Conservation (phyloP, 1,140 invertebrate species). For the Ips nitidus region DNA sequence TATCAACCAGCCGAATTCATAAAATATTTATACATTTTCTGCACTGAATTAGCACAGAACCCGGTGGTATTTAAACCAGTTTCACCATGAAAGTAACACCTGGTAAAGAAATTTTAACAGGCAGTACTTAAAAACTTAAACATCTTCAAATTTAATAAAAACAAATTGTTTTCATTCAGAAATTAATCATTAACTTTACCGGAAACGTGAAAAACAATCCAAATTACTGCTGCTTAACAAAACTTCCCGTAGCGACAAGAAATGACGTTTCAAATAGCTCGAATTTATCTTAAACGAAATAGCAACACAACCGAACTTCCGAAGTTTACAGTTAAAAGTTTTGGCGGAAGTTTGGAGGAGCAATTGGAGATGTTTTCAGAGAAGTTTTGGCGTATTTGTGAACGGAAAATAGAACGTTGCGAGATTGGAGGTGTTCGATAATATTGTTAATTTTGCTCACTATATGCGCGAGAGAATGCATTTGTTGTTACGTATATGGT, state of each 20-base stretch:
- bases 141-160: no score
- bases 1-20: no score
- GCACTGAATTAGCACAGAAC: no score
- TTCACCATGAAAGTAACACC: no score
- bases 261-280: neutral
- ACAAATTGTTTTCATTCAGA: no score
- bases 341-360: neutral
- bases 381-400: constrained; percentile 6
- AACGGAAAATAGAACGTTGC: neutral
- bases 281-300: constrained; percentile 3
- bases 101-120: no score
- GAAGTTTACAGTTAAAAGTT: constrained; percentile 2
- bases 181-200: no score
- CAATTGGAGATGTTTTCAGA: constrained; percentile 1
- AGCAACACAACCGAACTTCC: constrained; percentile 3
- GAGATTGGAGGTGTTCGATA: neutral
- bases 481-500: neutral
- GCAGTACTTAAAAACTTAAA: no score
- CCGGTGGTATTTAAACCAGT: no score
- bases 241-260: neutral
- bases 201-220: no score
- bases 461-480: neutral
- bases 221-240: no score
- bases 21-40: no score
- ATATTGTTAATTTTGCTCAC: neutral